phyloP scores from a whole-genome alignment of 2,888 invertebrate species.

The Andricus quercusramuli region DNA sequence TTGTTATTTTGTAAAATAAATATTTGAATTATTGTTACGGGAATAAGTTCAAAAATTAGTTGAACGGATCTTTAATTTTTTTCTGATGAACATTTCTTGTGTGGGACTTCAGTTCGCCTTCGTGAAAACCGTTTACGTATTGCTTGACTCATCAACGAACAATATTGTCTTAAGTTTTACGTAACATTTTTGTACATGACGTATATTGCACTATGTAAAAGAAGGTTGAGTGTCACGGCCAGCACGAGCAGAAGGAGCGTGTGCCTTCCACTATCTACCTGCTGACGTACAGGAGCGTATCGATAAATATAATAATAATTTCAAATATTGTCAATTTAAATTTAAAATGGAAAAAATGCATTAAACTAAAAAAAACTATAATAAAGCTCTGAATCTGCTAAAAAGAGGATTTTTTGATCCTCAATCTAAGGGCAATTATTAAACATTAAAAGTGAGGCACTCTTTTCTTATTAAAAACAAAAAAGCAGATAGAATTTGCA shows the following conservation, averaged over 20 bases:
- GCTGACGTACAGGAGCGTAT: slow-evolving; percentile 53
- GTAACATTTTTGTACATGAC: slow-evolving; percentile 37
- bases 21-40: background rate
- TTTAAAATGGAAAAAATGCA: too few relatives aligned
- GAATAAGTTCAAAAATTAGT: background rate
- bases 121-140: slow-evolving; percentile 27
- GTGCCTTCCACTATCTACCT: slow-evolving; percentile 56
- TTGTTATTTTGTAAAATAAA: background rate
- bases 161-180: slow-evolving; percentile 41
- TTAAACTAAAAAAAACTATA: background rate
- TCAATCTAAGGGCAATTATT: too few relatives aligned
- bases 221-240: slow-evolving; percentile 68
- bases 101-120: slow-evolving; percentile 5
- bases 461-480: too few relatives aligned
- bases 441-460: too few relatives aligned
- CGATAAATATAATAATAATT: background rate
- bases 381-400: background rate
- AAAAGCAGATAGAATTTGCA: too few relatives aligned
- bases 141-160: slow-evolving; percentile 32
- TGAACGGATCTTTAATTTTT: background rate
- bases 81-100: background rate
- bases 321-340: background rate
- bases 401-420: background rate
- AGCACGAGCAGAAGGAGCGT: slow-evolving; percentile 49
- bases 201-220: slow-evolving; percentile 43